These are phyloP conservation scores for Hiodon alosoides DNA, from an alignment of 2,113 vertebrate species.

Conservation along the genomic window DNA sequence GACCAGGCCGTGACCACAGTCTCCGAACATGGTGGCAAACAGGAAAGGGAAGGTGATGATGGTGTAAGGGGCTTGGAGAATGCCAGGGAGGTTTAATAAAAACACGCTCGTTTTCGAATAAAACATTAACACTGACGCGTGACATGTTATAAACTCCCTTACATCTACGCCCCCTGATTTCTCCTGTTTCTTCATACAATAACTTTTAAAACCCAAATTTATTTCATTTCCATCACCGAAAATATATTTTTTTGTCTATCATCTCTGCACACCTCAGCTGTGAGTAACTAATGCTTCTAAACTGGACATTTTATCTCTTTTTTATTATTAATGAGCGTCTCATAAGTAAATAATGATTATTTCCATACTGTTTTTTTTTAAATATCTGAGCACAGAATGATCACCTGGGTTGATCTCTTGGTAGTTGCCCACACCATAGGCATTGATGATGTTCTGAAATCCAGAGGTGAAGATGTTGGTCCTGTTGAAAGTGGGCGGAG, in stretches of 20 bases:
- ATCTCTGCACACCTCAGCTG: too few relatives aligned
- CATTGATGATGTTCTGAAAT: slow-evolving; percentile 41
- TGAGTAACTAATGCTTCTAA: too few relatives aligned
- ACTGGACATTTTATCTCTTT: too few relatives aligned
- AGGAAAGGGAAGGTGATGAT: slow-evolving; percentile 46
- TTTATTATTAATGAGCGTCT: too few relatives aligned
- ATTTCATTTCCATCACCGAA: neutral
- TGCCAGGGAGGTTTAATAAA: neutral
- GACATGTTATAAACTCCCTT: too few relatives aligned
- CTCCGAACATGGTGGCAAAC: slow-evolving; percentile 48
- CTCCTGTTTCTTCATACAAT: too few relatives aligned
- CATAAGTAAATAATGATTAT: too few relatives aligned
- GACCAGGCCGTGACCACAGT: slow-evolving; percentile 44
- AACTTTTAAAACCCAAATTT: neutral
- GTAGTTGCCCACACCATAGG: slow-evolving; percentile 44
- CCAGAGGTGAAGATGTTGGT: slow-evolving; percentile 36
- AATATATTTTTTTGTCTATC: too few relatives aligned
- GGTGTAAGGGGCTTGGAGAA: slow-evolving; percentile 30
- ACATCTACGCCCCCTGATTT: too few relatives aligned
- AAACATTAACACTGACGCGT: neutral
- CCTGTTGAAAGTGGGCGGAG: slow-evolving; percentile 43
- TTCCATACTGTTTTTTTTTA: too few relatives aligned
- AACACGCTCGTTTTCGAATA: too few relatives aligned
- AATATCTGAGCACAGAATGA: neutral
- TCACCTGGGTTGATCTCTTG: slow-evolving; percentile 46